Conservation (phyloP, 1,140 invertebrate species). For the Anastrepha obliqua region DNA sequence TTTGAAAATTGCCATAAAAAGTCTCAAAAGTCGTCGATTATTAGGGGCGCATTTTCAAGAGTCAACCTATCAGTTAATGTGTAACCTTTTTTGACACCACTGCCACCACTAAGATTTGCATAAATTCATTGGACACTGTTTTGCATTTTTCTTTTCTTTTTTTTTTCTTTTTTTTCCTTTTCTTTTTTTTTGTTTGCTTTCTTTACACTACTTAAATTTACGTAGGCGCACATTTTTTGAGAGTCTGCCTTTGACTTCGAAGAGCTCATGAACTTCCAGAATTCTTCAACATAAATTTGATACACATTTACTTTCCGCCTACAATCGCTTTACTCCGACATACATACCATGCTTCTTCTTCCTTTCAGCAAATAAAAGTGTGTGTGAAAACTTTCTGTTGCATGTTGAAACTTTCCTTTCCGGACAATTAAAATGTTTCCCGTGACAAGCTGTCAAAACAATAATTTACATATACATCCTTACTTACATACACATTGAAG, state of each 20-base stretch:
- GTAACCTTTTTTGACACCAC: conserved; percentile 3
- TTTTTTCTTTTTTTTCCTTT: neutral
- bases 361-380: too few relatives aligned
- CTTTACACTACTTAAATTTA: neutral
- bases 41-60: neutral
- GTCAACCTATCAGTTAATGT: neutral
- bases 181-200: neutral
- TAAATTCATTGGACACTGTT: neutral
- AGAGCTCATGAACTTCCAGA: too few relatives aligned
- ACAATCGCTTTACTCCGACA: too few relatives aligned
- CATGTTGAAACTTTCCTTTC: neutral
- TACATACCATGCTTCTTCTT: too few relatives aligned
- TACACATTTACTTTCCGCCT: too few relatives aligned
- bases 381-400: neutral
- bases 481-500: too few relatives aligned
- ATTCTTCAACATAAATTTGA: too few relatives aligned
- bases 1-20: neutral
- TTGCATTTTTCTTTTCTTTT: neutral
- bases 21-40: neutral
- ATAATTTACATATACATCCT: neutral
- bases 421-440: neutral
- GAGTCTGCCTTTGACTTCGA: too few relatives aligned
- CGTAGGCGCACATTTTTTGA: too few relatives aligned
- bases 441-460: conserved; percentile 8
- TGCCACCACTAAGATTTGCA: neutral